Base-by-base conservation (phyloP, 2,888 invertebrate species). In the Blastobasis adustella region DNA sequence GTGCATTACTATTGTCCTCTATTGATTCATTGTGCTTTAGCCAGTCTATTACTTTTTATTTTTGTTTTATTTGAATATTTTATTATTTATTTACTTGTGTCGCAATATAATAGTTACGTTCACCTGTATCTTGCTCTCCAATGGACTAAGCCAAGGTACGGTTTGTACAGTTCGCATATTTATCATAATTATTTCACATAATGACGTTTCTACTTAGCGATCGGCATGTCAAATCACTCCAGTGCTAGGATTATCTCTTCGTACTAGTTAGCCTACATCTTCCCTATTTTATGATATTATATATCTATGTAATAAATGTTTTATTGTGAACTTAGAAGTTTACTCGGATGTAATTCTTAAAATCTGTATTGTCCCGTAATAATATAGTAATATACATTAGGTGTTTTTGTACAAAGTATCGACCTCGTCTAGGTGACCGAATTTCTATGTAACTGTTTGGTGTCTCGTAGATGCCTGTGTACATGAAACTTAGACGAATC, bases 1-100 rank as follows among this genome's bases (percentile, higher is more conserved):
- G 88, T 88, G 88, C 88, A 88, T 86, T 88, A 87, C 79, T 82
- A 76, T 80, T 86, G 85, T 85, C 86, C 84, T 68, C 65, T 82
- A 78, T 81, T 82, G 79, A 83, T 69, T 82, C 82, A 80, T 83
- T 76, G 79, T 80, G 85, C 87, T 86, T 83, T 72, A 79, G 81
- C 83, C 82, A 80, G 70, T 78, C 81, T 83, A 77, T 79, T 83
- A 78, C 73, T 77, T 82, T 66, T 75, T 76, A 75, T 81, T 82
- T 81, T 88, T 87, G 87, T 88, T 88, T 87, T 85, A 84, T 78
- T 86, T 87, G 55, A 78, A 87, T 87, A 86, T 88, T 88, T 86
- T 88, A 87, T 88, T 87, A 88, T 88, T 88, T 88, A 88, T 88
- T 87, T 86, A 77, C 80, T 76, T 67, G 69, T 68, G 67, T 68